Percentiles rank a stretch among this genome's conserved stretches.
Evolutionary conservation across 2,888 invertebrate species (phyloP).

Genomic region (Adelphocoris suturalis): DNA sequence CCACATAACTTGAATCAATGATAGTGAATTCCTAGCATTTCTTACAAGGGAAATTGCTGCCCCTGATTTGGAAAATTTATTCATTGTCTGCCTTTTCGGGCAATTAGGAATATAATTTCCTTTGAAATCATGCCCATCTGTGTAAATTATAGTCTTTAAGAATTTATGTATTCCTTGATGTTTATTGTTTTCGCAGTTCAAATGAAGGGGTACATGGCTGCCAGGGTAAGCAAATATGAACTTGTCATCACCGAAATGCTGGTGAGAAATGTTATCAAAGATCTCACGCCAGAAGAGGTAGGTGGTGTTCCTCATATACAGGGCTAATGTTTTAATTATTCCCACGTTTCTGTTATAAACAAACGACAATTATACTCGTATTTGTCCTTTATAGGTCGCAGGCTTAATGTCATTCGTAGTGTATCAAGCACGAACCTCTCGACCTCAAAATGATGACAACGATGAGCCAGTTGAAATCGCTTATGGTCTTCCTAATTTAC

Average conservation of each 20-base stretch:
- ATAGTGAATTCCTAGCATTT: too few species aligned
- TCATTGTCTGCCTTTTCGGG: too few species aligned
- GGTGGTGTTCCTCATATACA: too few species aligned
- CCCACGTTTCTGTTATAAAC: too few species aligned
- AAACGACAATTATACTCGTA: too few species aligned
- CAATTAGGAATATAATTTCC: too few species aligned
- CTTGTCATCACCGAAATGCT: conserved; percentile 96
- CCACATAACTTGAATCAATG: too few species aligned
- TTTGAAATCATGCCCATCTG: too few species aligned
- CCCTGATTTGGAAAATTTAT: too few species aligned
- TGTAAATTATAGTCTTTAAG: too few species aligned
- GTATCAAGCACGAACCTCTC: conserved; percentile 88
- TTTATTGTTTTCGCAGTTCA: conserved; percentile 80
- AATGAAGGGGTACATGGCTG: conserved; percentile 91
- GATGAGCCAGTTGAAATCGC: neutral
- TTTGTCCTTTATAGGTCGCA: conserved; percentile 80
- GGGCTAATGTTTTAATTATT: too few species aligned
- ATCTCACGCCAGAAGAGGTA: conserved; percentile 89
- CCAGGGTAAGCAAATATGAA: conserved; percentile 92
- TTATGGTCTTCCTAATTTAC: neutral
- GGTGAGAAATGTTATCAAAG: conserved; percentile 92
- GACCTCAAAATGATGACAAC: neutral
- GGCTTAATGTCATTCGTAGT: conserved; percentile 95
- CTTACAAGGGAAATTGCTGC: too few species aligned
- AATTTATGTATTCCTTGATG: neutral